Conservation (phyloP, 2,888 invertebrate genomes). For the Rotaria macrura region DNA sequence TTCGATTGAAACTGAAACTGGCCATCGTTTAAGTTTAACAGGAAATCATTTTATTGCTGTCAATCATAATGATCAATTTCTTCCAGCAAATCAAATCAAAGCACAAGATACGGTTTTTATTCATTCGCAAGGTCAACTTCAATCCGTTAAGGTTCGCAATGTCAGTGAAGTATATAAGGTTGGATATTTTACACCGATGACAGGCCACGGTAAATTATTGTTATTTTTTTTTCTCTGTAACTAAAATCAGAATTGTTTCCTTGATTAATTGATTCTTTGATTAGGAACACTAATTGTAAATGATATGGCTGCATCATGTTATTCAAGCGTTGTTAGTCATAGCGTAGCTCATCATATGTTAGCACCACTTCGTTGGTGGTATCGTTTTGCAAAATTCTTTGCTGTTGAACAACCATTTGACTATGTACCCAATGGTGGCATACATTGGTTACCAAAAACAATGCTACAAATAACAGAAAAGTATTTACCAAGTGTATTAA, state of each 20-base stretch:
- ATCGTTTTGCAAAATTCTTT: slow-evolving; percentile 23
- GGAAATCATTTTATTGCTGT: slow-evolving; percentile 32
- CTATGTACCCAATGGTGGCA: background rate
- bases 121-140: background rate
- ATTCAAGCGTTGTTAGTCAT: slow-evolving; percentile 30
- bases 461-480: background rate
- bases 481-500: background rate
- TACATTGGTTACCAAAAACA: slow-evolving; percentile 32
- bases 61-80: background rate
- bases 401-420: slow-evolving; percentile 20
- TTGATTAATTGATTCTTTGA: background rate
- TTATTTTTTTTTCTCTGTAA: background rate
- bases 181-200: slow-evolving; percentile 8
- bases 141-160: background rate
- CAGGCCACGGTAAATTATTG: background rate
- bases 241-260: background rate
- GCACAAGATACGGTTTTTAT: background rate
- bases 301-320: slow-evolving; percentile 29
- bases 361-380: slow-evolving; percentile 33
- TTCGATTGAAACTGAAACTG: slow-evolving; percentile 25
- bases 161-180: background rate
- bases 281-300: slow-evolving; percentile 30
- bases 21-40: slow-evolving; percentile 26
- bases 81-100: slow-evolving; percentile 1
- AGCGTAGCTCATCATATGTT: slow-evolving; percentile 28